phyloP scores from a whole-genome alignment of 2,888 invertebrate genomes.

The Tetragonisca angustula region DNA sequence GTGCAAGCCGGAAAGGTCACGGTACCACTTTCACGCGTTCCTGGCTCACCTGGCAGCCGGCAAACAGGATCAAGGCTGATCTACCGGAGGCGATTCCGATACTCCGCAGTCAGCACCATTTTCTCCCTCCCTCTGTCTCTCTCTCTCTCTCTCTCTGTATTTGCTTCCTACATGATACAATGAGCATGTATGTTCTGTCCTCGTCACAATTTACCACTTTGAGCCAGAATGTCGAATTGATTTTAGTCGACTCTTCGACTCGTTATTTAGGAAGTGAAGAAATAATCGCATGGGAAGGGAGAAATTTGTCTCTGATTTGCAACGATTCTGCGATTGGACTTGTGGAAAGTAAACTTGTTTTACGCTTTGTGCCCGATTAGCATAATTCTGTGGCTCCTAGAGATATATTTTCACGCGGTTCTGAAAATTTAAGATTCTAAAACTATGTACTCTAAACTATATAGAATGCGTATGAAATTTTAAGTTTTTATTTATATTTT shows the following conservation, averaged over 20 bases:
- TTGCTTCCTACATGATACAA: not conserved
- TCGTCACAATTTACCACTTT: not conserved
- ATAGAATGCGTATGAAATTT: too few relatives aligned
- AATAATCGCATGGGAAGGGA: not conserved
- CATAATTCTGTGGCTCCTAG: not conserved
- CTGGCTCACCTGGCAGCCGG: constrained; percentile 56
- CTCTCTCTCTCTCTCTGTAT: not conserved
- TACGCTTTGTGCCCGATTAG: not conserved
- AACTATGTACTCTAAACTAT: too few relatives aligned
- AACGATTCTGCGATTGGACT: too few relatives aligned
- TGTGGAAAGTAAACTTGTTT: too few relatives aligned
- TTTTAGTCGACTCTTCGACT: not conserved
- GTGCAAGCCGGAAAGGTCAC: constrained; percentile 71
- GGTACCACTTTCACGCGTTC: constrained; percentile 72
- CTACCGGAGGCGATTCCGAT: constrained; percentile 43
- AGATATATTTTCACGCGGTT: not conserved
- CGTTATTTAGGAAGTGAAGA: not conserved
- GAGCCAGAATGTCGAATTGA: not conserved
- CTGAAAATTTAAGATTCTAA: too few relatives aligned
- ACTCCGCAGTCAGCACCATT: constrained; percentile 7
- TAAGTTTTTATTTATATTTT: too few relatives aligned
- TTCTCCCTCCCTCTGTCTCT: constrained; percentile 5
- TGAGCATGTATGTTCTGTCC: not conserved
- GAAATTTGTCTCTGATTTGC: not conserved
- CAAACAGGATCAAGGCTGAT: constrained; percentile 73